phyloP scores from a whole-genome alignment of 2,113 vertebrate genomes.

The Pungitius pungitius region DNA sequence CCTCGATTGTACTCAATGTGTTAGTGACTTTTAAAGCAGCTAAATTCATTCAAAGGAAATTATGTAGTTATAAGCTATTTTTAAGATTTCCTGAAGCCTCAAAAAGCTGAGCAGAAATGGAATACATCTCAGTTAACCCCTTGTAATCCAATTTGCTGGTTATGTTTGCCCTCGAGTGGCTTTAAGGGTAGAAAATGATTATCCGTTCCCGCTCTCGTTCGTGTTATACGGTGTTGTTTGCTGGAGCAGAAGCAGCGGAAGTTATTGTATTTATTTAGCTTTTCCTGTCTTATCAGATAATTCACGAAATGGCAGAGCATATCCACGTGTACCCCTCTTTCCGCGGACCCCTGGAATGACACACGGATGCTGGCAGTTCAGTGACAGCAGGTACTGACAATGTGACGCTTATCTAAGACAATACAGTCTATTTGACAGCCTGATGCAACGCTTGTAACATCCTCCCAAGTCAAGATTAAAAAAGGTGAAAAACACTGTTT shows the following conservation, averaged over 20 bases:
- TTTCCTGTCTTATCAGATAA: conserved; percentile 4
- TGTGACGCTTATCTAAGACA: conserved; percentile 29
- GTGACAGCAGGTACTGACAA: conserved; percentile 23
- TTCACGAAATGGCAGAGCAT: conserved; percentile 1
- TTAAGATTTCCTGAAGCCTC: conserved; percentile 19
- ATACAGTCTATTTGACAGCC: conserved; percentile 39
- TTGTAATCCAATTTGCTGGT: not conserved
- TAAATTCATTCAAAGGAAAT: conserved; percentile 18
- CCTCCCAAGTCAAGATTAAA: conserved; percentile 33
- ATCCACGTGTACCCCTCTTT: conserved; percentile 10
- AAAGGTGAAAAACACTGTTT: conserved; percentile 32
- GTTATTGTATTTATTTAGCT: not conserved
- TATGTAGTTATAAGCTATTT: conserved; percentile 11
- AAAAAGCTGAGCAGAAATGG: conserved; percentile 1
- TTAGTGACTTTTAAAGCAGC: conserved; percentile 12
- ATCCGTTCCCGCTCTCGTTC: conserved; percentile 3
- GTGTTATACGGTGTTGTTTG: not conserved
- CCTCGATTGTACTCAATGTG: conserved; percentile 6
- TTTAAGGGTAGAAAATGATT: not conserved
- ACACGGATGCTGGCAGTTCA: conserved; percentile 20
- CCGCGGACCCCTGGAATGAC: conserved; percentile 16
- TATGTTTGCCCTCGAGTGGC: not conserved
- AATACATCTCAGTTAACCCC: conserved; percentile 10
- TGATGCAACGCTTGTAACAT: conserved; percentile 37
- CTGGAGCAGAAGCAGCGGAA: not conserved